Evolutionary conservation across 2,113 vertebrate genomes (phyloP).

Genomic region (Equus quagga): DNA sequence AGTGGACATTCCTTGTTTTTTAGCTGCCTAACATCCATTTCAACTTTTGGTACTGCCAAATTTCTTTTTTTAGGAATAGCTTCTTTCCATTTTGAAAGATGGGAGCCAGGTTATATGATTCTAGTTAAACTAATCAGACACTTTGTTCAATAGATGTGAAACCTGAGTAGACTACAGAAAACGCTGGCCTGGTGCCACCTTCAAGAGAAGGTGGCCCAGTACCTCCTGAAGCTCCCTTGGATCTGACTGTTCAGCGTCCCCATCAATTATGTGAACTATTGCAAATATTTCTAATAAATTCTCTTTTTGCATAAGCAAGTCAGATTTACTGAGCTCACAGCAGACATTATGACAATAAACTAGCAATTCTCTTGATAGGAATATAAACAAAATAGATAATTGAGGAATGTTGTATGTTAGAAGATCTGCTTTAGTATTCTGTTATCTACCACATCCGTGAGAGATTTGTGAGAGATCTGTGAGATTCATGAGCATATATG

Average conservation of each 20-base stretch:
- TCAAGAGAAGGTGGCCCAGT: neutral
- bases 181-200: neutral
- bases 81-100: constrained; percentile 31
- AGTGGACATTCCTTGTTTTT: neutral
- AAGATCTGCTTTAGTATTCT: neutral
- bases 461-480: neutral
- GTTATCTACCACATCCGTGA: neutral
- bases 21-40: neutral
- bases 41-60: neutral
- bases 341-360: neutral
- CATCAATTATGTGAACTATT: neutral
- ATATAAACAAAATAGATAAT: neutral
- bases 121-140: neutral
- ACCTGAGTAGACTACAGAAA: neutral
- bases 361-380: neutral
- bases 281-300: neutral
- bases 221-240: neutral
- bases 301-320: neutral
- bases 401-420: neutral
- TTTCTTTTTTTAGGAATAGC: neutral
- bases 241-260: neutral
- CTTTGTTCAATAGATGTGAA: neutral
- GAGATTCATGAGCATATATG: neutral
- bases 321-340: neutral
- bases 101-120: neutral